Evolutionary conservation across 1,140 invertebrate species (phyloP), one percentile per base, ranked within the genome.

Genomic region (Melanaphis sacchari): DNA sequence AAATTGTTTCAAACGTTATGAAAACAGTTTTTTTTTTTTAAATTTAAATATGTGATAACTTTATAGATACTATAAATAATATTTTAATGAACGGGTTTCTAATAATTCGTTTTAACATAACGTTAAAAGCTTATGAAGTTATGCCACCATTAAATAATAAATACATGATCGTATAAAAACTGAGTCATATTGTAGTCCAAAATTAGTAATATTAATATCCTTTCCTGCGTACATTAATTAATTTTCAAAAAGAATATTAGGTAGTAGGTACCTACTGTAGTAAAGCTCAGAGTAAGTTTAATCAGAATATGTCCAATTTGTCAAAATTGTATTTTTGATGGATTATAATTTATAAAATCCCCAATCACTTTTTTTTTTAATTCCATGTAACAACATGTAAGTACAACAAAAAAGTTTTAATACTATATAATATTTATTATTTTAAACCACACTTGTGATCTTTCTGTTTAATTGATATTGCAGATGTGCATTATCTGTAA

Each of bases 301-400:
- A 46, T 87, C 43, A 18, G 1, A 46, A 87, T 21, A 36, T 46
- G 31, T 87, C 85, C 85, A 43, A 87, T 87, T 87, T 46, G 85
- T 87, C 85, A 31, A 43, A 87, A 87, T 87, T 46, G 43, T 87
- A 87, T 49, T 87, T 87, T 87, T 87, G 85, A 87, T 87, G 85
- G 85, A 87, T 87, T 87, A 87, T 87, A 43, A 87, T 87, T 43
- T 46, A 46, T 49, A 87, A 87, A 87, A 87, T 46, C 41, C 85
- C 85, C 43, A 15, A 87, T 87, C 85, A 18, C 31, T 87, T 43
- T 87, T 87, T 87, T 87, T 87, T 87, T 46, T 87, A 87, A 87
- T 87, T 43, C 85, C 43, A 8, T 87, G 43, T 22, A 46, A 87
- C 43, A 87, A 18, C 24, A 36, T 49, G 43, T 41, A 31, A 11